These are phyloP conservation scores for Drosophila setosimentum DNA, from an alignment of 2,888 invertebrate species.

Conservation along the genomic window DNA sequence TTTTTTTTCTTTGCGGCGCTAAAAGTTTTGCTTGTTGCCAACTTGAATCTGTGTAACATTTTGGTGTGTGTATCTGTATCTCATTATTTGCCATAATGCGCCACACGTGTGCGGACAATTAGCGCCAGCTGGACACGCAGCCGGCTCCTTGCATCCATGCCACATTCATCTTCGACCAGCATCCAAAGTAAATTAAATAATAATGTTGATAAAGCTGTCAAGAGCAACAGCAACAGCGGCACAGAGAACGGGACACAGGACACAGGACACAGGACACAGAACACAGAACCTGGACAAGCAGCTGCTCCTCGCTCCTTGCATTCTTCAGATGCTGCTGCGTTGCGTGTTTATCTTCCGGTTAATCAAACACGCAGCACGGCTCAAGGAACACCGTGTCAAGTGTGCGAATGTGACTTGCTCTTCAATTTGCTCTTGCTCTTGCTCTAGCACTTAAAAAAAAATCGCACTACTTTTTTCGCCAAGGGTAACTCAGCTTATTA, in stretches of 20 bases:
- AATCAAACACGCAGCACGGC: slow-evolving; percentile 77
- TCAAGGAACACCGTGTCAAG: slow-evolving; percentile 60
- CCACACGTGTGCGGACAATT: slow-evolving; percentile 71
- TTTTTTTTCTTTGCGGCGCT: slow-evolving; percentile 14
- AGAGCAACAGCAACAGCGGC: slow-evolving; percentile 2
- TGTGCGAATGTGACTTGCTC: slow-evolving; percentile 40
- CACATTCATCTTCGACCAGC: slow-evolving; percentile 50
- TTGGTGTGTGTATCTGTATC: slow-evolving; percentile 18
- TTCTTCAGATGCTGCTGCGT: slow-evolving; percentile 38
- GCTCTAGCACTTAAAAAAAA: background rate
- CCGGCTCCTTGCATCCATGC: slow-evolving; percentile 24
- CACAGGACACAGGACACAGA: background rate
- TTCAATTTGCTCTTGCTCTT: slow-evolving; percentile 3
- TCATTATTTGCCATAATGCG: slow-evolving; percentile 53
- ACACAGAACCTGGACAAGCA: background rate
- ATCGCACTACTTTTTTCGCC: background rate
- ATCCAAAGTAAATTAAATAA: slow-evolving; percentile 70
- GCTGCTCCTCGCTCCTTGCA: slow-evolving; percentile 16
- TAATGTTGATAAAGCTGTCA: slow-evolving; percentile 76
- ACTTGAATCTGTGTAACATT: slow-evolving; percentile 9
- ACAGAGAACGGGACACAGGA: background rate
- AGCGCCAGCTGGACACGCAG: slow-evolving; percentile 69
- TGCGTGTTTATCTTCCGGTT: slow-evolving; percentile 82
- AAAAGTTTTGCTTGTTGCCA: slow-evolving; percentile 27
- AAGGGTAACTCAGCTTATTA: background rate